Evolutionary conservation across 1,140 invertebrate species (phyloP), one percentile per base, ranked within the genome.

Genomic region (Uloborus diversus): DNA sequence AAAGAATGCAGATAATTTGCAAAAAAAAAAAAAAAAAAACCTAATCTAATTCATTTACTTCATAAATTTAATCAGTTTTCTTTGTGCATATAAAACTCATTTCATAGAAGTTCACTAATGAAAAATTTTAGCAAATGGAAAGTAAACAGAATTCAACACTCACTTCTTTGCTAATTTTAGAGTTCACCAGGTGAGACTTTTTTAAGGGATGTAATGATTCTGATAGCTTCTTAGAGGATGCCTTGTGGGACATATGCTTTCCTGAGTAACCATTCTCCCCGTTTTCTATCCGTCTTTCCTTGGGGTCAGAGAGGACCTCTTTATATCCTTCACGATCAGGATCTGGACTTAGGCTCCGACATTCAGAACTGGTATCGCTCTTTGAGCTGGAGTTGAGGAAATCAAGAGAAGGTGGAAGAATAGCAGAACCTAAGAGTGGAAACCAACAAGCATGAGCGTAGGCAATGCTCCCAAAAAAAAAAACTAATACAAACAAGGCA

Each of bases 321-420:
- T 75, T 70, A 23, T 7, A 23, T 14, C 71, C 61, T 17, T 51
- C 62, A 17, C 51, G 7, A 17, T 81, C 79, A 33, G 49, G 28
- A 3, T 75, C 70, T 11, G 82, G 73, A 65, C 69, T 81, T n/a
- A 61, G 32, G 35, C 79, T 69, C 17, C 82, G 53, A 30, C 81
- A 81, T 4, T 83, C 81, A 49, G 73, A 82, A 42, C 73, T 79
- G 9, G 33, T 76, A 35, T 82, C 80, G 51, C 76, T 78, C 37
- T 81, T 82, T 17, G 78, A 57, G n/a, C 86, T 85, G 28, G 86
- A 82, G 83, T 93, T 94, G 75, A 94, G 92, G 82, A 93, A 93
- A 85, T 94, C 92, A 64, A 94, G 86, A 80, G 89, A 90, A 3
- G 92, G 88, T 35, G 93, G 93, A 79, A 94, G 86, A 79, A 92